Evolutionary conservation across 2,113 vertebrate genomes (phyloP).

Genomic region (Condylura cristata): DNA sequence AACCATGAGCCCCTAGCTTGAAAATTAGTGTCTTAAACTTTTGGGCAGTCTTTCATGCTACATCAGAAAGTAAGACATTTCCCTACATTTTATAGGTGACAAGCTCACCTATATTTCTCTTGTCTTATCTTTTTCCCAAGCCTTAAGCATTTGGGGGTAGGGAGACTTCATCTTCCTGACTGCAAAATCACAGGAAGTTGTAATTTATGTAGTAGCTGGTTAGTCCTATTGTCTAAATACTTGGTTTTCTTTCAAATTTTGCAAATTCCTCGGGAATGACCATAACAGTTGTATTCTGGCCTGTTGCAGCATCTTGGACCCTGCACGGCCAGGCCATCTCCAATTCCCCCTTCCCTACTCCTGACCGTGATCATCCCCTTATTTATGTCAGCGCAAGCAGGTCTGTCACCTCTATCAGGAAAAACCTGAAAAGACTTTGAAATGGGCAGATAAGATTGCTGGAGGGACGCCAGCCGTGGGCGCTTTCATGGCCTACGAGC

Average conservation of each 20-base stretch:
- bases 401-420: too few relatives aligned
- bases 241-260: slow-evolving; percentile 34
- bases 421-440: background rate
- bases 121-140: background rate
- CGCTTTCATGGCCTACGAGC: background rate
- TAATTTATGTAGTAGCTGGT: slow-evolving; percentile 20
- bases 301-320: too few relatives aligned
- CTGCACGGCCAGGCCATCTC: too few relatives aligned
- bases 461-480: background rate
- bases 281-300: background rate
- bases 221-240: background rate
- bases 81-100: background rate
- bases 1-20: background rate
- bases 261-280: background rate
- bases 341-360: too few relatives aligned
- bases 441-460: background rate
- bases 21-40: slow-evolving; percentile 8
- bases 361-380: too few relatives aligned
- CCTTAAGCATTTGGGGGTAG: too few relatives aligned
- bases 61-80: background rate
- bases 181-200: slow-evolving; percentile 26
- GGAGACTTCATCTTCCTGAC: background rate
- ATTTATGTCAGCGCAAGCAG: too few relatives aligned
- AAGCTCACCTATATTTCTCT: background rate
- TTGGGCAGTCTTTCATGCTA: background rate